Conservation (phyloP, 1,140 invertebrate species). For the Pomacea maculata region DNA sequence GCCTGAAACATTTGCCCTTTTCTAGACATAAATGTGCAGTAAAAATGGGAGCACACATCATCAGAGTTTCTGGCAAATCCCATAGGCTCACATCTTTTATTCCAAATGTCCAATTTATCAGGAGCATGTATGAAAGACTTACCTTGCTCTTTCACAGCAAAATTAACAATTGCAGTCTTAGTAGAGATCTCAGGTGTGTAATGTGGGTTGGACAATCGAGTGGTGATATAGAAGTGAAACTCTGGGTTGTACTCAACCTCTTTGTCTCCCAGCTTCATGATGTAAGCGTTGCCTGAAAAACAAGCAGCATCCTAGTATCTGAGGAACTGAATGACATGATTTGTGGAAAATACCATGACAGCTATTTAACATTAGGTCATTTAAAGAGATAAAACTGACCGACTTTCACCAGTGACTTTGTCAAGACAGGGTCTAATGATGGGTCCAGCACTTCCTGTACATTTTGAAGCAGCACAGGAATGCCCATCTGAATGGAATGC, state of each 20-base stretch:
- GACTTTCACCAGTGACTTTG: constrained; percentile 62
- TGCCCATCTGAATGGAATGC: constrained; percentile 68
- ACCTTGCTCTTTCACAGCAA: constrained; percentile 80
- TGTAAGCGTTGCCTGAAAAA: constrained; percentile 52
- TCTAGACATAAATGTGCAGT: too few species aligned
- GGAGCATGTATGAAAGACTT: constrained; percentile 19
- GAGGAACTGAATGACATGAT: too few species aligned
- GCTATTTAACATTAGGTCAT: too few species aligned
- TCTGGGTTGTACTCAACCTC: constrained; percentile 62
- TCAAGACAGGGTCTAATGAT: constrained; percentile 60
- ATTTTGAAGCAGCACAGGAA: constrained; percentile 65
- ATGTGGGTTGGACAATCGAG: constrained; percentile 55
- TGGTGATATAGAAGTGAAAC: constrained; percentile 67
- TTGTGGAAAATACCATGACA: too few species aligned
- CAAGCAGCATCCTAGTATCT: too few species aligned
- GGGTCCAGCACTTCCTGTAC: constrained; percentile 65
- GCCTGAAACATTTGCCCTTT: too few species aligned
- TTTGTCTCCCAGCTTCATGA: constrained; percentile 64
- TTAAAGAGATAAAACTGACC: constrained; percentile 40
- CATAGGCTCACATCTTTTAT: neutral
- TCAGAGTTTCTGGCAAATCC: neutral
- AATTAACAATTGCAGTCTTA: constrained; percentile 66
- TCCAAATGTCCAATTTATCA: neutral
- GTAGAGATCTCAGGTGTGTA: constrained; percentile 63
- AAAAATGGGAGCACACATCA: neutral